These are phyloP conservation scores for Ophion costatus DNA, from an alignment of 2,888 invertebrate species.

Conservation along the genomic window DNA sequence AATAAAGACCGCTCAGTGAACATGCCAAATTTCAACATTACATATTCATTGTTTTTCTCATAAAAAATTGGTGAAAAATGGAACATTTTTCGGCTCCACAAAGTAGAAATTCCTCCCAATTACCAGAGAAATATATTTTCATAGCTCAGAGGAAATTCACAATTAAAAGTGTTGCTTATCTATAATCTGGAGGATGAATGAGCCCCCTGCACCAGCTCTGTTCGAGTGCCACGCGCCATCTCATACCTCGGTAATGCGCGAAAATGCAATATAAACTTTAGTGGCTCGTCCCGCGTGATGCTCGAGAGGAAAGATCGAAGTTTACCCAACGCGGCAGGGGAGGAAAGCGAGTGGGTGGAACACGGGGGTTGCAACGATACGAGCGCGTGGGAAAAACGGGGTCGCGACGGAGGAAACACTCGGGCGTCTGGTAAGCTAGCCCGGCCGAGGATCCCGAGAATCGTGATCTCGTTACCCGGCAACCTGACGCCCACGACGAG, in stretches of 20 bases:
- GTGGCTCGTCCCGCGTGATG: constrained; percentile 2
- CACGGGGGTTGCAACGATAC: constrained; percentile 11
- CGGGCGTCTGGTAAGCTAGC: constrained; percentile 20
- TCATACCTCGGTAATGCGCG: constrained; percentile 9
- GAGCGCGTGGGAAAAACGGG: constrained; percentile 20
- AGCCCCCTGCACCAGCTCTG: neutral
- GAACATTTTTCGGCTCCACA: no score
- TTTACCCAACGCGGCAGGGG: constrained; percentile 30
- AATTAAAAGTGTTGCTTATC: no score
- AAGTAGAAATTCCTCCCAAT: no score
- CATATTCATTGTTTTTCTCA: no score
- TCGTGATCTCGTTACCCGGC: constrained; percentile 74
- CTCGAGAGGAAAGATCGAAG: constrained; percentile 54
- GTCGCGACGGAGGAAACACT: constrained; percentile 19
- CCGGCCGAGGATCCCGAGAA: constrained; percentile 8
- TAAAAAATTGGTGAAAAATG: no score
- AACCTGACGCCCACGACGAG: constrained; percentile 77
- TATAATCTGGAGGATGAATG: no score
- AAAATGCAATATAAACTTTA: constrained; percentile 59
- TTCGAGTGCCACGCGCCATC: neutral
- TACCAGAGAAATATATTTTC: no score
- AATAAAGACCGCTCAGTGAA: no score
- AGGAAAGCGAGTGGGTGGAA: neutral
- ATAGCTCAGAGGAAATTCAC: no score
- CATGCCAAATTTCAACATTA: no score